Base-by-base conservation (phyloP, 2,797 vertebrate genomes). In the Myiotriccus ornatus region DNA sequence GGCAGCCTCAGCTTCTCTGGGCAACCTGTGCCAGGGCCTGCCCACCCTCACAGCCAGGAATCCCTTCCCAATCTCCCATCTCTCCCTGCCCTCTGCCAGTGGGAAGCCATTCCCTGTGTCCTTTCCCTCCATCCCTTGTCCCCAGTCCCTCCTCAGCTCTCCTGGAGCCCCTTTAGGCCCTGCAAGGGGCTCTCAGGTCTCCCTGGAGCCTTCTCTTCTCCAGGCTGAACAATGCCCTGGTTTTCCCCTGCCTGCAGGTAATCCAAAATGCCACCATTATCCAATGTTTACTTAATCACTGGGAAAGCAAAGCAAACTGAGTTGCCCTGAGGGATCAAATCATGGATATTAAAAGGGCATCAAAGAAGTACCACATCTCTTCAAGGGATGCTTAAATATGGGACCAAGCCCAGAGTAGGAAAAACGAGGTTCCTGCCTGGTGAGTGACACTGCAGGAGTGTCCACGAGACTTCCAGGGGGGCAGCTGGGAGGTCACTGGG, bases 381-480 rank as follows among this genome's bases (percentile, higher is more conserved):
- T 52, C 30, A 15, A 77, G 69, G 35, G n/a, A 14, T 10, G 9
- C 23, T 82, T 71, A 39, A 69, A 60, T 2, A 19, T 0, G 3
- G 19, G 59, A 12, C 19, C 23, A 3, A 71, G 7, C 21, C 11
- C 41, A 18, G 34, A 57, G 91, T 2, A 28, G 68, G 91, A 70
- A 59, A 35, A 56, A 35, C 0, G 9, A 59, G 37, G 22, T 9
- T 81, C 22, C 47, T 27, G 8, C 18, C 46, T 41, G 37, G 10
- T 24, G 28, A 32, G 14, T 7, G 64, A 30, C 1, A 14, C 9
- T 1, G 2, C 2, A 5, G 17, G 44, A 34, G 11, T 0, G 1
- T 20, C 18, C 3, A 3, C 1, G 17, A 27, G 46, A 71, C 11
- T 10, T 25, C 59, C 52, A 34, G 21, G 10, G 43, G 50, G 69